A percentile compares a stretch with the other conserved stretches of the same genome.
phyloP scores from a whole-genome alignment of 2,113 vertebrate genomes.

The Pomatostomus ruficeps region DNA sequence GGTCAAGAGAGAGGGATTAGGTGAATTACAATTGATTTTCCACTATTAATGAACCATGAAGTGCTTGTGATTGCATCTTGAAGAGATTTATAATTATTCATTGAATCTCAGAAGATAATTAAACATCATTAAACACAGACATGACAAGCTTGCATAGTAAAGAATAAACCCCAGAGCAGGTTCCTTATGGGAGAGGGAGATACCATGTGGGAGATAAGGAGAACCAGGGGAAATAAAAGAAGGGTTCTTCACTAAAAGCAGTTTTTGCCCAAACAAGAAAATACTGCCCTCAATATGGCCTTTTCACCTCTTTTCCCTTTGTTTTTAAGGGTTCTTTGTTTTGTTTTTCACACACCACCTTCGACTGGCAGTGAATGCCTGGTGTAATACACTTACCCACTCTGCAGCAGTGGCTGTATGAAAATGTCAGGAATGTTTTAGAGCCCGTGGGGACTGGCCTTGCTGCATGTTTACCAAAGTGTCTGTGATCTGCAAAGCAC shows the following conservation, averaged over 20 bases:
- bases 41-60: constrained; percentile 71
- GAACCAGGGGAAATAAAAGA: not conserved
- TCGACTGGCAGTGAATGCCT: not conserved
- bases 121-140: constrained; percentile 75
- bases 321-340: not conserved
- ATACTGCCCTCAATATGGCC: not conserved
- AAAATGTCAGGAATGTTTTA: not conserved
- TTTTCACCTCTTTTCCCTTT: not conserved
- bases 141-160: constrained; percentile 69
- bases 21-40: constrained; percentile 75
- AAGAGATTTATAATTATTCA: constrained; percentile 82
- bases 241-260: not conserved
- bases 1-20: constrained; percentile 67
- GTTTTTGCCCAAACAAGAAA: not conserved
- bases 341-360: not conserved
- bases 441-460: not conserved
- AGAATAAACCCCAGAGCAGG: constrained; percentile 36
- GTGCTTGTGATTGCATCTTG: constrained; percentile 77
- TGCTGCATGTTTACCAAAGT: not conserved
- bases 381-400: not conserved
- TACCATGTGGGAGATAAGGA: not conserved
- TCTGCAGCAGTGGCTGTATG: not conserved
- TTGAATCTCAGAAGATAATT: constrained; percentile 77
- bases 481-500: not conserved
- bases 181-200: constrained; percentile 2